Evolutionary conservation across 2,113 vertebrate species (phyloP), one percentile per base, ranked within the genome.

Genomic region (Regulus satrapa): DNA sequence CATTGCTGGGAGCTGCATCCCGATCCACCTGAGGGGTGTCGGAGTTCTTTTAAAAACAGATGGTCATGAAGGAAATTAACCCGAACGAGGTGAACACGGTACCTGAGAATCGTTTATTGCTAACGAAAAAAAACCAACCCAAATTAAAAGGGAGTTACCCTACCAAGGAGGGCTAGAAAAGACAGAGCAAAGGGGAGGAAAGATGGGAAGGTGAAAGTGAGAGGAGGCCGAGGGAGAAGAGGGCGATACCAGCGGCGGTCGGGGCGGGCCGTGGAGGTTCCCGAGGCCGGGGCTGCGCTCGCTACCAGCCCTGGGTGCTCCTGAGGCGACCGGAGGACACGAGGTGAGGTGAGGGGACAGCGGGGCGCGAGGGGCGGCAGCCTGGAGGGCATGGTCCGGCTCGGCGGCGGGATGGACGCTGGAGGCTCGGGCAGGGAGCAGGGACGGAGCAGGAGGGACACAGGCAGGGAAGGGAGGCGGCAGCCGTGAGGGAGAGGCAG

Each of bases 91-190:
- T 29, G 40, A 61, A 76, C 13, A 20, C 3, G 3, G 5, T 12
- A 3, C 31, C 41, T 40, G 45, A 49, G 45, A 49, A 61, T 8
- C 2, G 2, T 49, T 49, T 76, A 49, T 40, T 61, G 12, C 10
- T 26, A 61, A 61, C 0, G 2, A 26, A 26, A 40, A 31, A 31
- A 48, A 34, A 16, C n/a, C n/a, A n/a, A n/a, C n/a, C 2, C 49
- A 12, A 56, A 74, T 36, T 34, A 58, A 21, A 29, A 58, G 34
- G 32, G 38, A 43, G 7, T 43, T 43, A 21, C 10, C 12, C 1
- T 28, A 12, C 10, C 7, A n/a, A 43, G 28, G 38, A 12, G 52
- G 31, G 40, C 7, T 11, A 12, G 34, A 6, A 25, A 32, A 24
- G 3, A 10, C 3, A 54, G 36, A 25, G 21, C 16, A 7, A 54